Evolutionary conservation across 2,113 vertebrate genomes (phyloP), one percentile per base, ranked within the genome.

Genomic region (Abramis brama): DNA sequence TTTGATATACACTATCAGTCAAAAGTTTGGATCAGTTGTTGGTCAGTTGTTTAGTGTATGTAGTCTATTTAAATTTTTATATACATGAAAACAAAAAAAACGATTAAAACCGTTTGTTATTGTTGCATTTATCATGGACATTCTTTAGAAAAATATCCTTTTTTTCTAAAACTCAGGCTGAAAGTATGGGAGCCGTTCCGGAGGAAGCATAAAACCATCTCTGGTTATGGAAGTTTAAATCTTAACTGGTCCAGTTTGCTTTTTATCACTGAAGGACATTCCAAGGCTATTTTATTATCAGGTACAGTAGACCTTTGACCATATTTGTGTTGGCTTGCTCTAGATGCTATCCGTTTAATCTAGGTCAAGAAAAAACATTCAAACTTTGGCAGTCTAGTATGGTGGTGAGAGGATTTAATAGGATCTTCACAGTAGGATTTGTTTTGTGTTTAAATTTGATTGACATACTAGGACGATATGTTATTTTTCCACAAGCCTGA

Each of bases 131-230:
- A 43, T 71, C 4, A 36, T 36, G 9, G 21, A 21, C 0, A 21
- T 70, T 10, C 0, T 68, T 33, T 33, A 19, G 17, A 68, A 68
- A 68, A 19, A 9, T 0, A n/a, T n/a, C 1, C n/a, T 43, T 23
- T 43, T 45, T 2, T 2, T 1, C 39, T 75, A 11, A 27, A 73
- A 1, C 21, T 70, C 57, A 94, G 94, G 57, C 79, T 91, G 71
- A 93, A 93, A 71, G 87, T 93, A 19, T 95, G 93, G 93, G 92
- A 94, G 71, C 90, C 88, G 5, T 91, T 91, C 90, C 92, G 84
- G 57, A 89, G 89, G 59, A 89, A 88, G 13, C 85, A 88, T 27
- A 91, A 89, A 68, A 88, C 90, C 85, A 91, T 94, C 66, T 77
- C 68, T 55, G 92, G 91, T 86, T 95, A 93, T 6, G 84, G 91